These are phyloP conservation scores for Dromas ardeola DNA, from an alignment of 2,113 vertebrate genomes.

Conservation along the genomic window DNA sequence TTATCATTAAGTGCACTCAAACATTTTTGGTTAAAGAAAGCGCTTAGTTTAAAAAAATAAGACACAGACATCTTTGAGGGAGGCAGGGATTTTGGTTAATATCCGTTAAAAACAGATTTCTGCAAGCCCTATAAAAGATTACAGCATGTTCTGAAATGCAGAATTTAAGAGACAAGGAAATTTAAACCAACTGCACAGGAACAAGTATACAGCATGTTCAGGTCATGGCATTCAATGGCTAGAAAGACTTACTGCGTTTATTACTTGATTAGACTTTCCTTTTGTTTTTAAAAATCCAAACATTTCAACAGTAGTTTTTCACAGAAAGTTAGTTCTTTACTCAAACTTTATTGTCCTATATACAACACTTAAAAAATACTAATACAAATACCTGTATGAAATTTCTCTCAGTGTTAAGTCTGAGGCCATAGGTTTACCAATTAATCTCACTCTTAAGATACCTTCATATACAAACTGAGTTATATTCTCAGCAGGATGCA, in stretches of 20 bases:
- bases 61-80: not conserved
- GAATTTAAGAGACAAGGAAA: not conserved
- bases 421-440: not conserved
- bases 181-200: not conserved
- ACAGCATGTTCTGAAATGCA: not conserved
- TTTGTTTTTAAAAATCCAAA: not conserved
- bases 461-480: not conserved
- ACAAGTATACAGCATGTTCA: not conserved
- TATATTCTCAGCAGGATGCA: not conserved
- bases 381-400: not conserved
- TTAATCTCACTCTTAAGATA: not conserved
- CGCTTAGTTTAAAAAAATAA: not conserved
- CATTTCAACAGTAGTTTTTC: not conserved
- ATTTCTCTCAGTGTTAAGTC: not conserved
- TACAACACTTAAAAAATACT: not conserved
- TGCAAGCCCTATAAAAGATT: constrained; percentile 33
- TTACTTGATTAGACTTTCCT: not conserved
- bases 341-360: not conserved
- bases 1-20: not conserved
- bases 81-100: constrained; percentile 20
- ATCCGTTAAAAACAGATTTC: not conserved
- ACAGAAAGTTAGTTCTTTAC: not conserved
- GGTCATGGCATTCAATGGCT: not conserved
- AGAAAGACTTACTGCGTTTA: not conserved
- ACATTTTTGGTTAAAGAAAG: constrained; percentile 27